Base-by-base conservation (phyloP, 2,113 vertebrate species). In the Scomber japonicus region DNA sequence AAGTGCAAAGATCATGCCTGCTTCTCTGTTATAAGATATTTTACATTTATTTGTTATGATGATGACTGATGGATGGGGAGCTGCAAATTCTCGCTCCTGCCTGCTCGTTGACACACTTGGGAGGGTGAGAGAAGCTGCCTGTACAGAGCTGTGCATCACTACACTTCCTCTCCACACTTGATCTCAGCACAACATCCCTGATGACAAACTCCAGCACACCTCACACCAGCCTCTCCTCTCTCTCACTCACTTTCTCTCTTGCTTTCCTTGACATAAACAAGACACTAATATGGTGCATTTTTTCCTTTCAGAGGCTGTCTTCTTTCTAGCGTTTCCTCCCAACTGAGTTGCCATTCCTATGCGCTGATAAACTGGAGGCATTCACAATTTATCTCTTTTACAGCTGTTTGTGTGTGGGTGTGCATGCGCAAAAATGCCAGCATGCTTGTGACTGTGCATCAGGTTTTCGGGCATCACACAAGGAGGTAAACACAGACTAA, bases 401-500 rank as follows among this genome's bases (percentile, higher is more conserved):
- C 80, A 82, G 86, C 72, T 55, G 78, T 56, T 30, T 61, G 70
- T 78, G 63, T 54, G 55, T 75, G 27, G 48, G 64, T 4, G 59
- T 55, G 31, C 50, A 1, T 6, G 1, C 75, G 31, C 64, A 72
- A 50, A 40, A 27, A 11, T 17, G 24, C 15, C 19, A 9, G 15
- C 31, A 19, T 35, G 61, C 63, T 50, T 57, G 74, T 62, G 85
- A 71, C 53, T 59, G 71, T 68, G 64, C 74, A 55, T 83, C 59
- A 78, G 73, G 70, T 87, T 83, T 68, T 84, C 1, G 5, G 54
- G 82, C 82, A 9, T 78, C 78, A 45, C 80, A 79, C 69, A 5
- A 75, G 90, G 78, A 90, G 75, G 88, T 82, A 92, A 92, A 91
- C 85, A 84, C 63, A 75, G 66, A 83, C 91, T 94, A 90, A 95